Evolutionary conservation across 2,888 invertebrate species (phyloP).

Genomic region (Latrodectus elegans): DNA sequence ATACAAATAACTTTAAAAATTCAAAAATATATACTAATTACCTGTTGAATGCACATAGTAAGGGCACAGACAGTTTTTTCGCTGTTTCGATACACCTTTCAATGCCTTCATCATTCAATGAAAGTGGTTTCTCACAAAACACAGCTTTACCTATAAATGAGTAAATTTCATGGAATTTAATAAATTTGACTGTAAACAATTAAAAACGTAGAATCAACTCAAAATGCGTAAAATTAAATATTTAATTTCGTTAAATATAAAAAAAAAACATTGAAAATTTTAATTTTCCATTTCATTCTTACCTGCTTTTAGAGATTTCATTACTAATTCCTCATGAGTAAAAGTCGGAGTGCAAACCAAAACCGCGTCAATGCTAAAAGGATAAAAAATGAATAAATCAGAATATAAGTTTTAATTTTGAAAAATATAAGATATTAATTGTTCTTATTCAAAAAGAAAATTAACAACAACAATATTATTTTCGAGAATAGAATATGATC

Average conservation of each 20-base stretch:
- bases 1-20: too few relatives aligned
- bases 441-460: too few relatives aligned
- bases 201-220: too few relatives aligned
- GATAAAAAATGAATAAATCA: background rate
- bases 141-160: slow-evolving; percentile 78
- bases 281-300: slow-evolving; percentile 15
- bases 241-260: too few relatives aligned
- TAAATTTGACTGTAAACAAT: too few relatives aligned
- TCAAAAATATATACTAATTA: slow-evolving; percentile 50
- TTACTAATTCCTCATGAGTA: slow-evolving; percentile 79
- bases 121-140: slow-evolving; percentile 83
- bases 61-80: slow-evolving; percentile 77
- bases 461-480: too few relatives aligned
- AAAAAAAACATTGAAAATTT: background rate
- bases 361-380: slow-evolving; percentile 77
- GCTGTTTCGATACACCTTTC: slow-evolving; percentile 80
- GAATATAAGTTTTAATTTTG: too few relatives aligned
- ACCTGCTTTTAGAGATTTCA: slow-evolving; percentile 77
- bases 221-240: too few relatives aligned
- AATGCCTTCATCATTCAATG: slow-evolving; percentile 78
- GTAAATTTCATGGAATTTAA: background rate
- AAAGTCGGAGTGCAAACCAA: slow-evolving; percentile 80
- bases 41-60: slow-evolving; percentile 82
- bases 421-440: too few relatives aligned
- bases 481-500: too few relatives aligned